phyloP scores from a whole-genome alignment of 2,797 vertebrate genomes.

The Coregonus sp. region DNA sequence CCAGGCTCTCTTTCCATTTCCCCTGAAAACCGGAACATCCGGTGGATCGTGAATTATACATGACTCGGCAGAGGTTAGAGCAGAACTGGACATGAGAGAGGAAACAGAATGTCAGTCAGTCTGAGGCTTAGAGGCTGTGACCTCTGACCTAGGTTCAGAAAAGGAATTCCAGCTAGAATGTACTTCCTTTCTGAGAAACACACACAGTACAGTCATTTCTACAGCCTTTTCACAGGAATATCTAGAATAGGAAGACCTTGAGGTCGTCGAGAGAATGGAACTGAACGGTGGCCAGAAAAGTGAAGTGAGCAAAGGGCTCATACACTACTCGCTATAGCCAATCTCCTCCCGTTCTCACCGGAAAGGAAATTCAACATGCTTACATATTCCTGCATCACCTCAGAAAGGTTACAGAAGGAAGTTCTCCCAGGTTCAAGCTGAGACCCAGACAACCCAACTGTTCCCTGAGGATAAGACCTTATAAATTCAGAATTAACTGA shows the following conservation, averaged over 20 bases:
- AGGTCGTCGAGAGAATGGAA: background rate
- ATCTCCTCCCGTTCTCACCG: background rate
- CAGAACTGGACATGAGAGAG: too few relatives aligned
- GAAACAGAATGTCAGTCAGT: too few relatives aligned
- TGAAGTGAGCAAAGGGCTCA: background rate
- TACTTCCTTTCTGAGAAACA: background rate
- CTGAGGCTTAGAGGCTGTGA: too few relatives aligned
- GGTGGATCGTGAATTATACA: too few relatives aligned
- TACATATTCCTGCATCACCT: constrained; percentile 9
- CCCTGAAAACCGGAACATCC: too few relatives aligned
- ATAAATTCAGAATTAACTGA: constrained; percentile 46
- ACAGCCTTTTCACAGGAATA: background rate
- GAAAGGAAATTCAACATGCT: background rate
- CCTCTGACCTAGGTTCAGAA: background rate
- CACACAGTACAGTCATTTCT: background rate
- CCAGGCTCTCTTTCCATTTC: too few relatives aligned
- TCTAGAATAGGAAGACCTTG: background rate
- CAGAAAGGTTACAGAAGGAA: constrained; percentile 32
- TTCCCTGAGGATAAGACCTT: constrained; percentile 43
- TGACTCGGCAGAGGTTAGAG: too few relatives aligned
- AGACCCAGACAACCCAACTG: constrained; percentile 33
- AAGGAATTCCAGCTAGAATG: background rate
- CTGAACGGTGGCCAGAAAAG: background rate
- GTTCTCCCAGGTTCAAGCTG: constrained; percentile 10
- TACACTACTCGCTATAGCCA: background rate